Evolutionary conservation across 2,113 vertebrate genomes (phyloP), one percentile per base, ranked within the genome.

Genomic region (Prionailurus bengalensis): DNA sequence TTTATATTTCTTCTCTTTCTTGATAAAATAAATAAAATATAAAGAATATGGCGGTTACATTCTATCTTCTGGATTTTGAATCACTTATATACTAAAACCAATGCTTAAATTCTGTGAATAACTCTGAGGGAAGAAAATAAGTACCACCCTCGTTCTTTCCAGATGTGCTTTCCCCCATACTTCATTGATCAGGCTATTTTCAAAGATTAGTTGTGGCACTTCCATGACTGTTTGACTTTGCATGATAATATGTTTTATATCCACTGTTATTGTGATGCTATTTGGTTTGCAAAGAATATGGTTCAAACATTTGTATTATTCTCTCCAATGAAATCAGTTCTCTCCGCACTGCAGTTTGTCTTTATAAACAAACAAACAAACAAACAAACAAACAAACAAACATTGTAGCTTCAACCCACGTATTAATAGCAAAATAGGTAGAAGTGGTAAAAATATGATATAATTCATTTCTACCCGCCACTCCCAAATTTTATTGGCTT

Each of bases 1-100:
- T 95, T 94, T 96, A 90, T 92, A 73, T 9, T 91, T 96, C 76
- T 86, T 98, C 66, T 58, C 79, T 33, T 81, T 94, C 58, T 83
- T 97, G 85, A 78, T 97, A 89, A 86, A 36, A 58, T 84, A 87
- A 92, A 53, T 84, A 86, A 68, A 87, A 80, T 84, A 39, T 66
- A 96, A 81, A 84, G 9, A 17, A 42, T 51, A 70, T 33, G 21
- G 11, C 23, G 84, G 25, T 80, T 80, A 58, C 0, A 90, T 68
- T 95, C 58, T 81, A 42, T 78, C 48, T 55, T 23, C 42, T 39
- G 94, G 25, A 65, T 58, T 96, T 88, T 23, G 39, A 91, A 84
- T 87, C 39, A 61, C 15, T 36, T 88, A 29, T 8, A 16, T 74
- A 36, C 45, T 85, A 73, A 89, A 31, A 91, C 27, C n/a, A 85